Evolutionary conservation across 2,113 vertebrate species (phyloP).

Genomic region (Erythrocercus mccallii): DNA sequence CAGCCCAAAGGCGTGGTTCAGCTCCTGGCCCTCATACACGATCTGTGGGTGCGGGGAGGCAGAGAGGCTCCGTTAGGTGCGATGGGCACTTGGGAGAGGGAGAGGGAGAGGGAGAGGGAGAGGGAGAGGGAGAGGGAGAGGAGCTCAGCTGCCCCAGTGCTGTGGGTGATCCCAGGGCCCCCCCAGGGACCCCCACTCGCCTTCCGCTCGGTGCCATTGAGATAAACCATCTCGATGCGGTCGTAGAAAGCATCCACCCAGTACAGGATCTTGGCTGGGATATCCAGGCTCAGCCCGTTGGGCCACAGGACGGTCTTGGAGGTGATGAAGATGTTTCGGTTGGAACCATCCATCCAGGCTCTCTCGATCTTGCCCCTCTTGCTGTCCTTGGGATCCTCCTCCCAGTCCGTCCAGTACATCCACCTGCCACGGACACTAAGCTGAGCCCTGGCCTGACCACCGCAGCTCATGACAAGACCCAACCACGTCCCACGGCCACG

Average conservation of each 20-base stretch:
- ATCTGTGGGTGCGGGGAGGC: conserved; percentile 67
- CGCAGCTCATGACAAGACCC: background rate
- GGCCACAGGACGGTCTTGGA: conserved; percentile 96
- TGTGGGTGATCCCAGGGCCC: fast-evolving
- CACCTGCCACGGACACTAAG: conserved; percentile 69
- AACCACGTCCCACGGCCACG: too few species aligned
- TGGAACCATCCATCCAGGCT: conserved; percentile 96
- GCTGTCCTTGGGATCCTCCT: conserved; percentile 94
- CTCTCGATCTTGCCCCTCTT: conserved; percentile 93
- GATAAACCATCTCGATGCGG: conserved; percentile 91
- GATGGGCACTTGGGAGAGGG: fast-evolving
- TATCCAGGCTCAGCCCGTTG: conserved; percentile 93
- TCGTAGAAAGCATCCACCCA: conserved; percentile 99
- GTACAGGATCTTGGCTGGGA: conserved; percentile 88
- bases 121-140: fast-evolving
- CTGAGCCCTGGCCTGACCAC: background rate
- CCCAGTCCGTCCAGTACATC: conserved; percentile 99
- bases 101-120: too few species aligned
- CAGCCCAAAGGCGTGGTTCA: conserved; percentile 93
- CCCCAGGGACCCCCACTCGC: conserved; percentile 41
- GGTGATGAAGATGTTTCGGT: conserved; percentile 89
- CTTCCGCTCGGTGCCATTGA: conserved; percentile 89
- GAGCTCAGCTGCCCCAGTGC: fast-evolving
- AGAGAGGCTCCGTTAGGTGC: background rate
- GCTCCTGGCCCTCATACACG: conserved; percentile 89